A percentile compares a stretch with the other conserved stretches of the same genome.
Conservation (phyloP, 1,140 invertebrate species). For the Platyura marginata region DNA sequence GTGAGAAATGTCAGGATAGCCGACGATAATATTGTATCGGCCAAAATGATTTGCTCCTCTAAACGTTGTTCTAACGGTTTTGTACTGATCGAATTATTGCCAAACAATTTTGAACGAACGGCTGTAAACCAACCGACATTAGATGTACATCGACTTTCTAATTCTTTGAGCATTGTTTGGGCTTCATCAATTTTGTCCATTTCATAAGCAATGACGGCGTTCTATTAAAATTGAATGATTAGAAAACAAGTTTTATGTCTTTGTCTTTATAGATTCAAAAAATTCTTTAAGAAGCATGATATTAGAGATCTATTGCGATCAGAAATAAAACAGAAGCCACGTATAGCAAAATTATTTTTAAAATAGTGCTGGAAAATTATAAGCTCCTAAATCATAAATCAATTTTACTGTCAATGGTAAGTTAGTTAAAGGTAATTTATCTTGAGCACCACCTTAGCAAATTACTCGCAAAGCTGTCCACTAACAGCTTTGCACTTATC, state of each 20-base stretch:
- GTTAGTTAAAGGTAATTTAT: too few species aligned
- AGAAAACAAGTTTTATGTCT: background rate
- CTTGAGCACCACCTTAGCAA: too few species aligned
- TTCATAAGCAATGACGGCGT: conserved; percentile 43
- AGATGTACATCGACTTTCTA: conserved; percentile 36
- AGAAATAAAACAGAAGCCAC: background rate
- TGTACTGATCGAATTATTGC: conserved; percentile 14
- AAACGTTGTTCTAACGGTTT: conserved; percentile 24
- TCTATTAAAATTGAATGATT: background rate
- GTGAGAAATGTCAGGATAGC: conserved; percentile 1
- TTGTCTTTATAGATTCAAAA: too few species aligned
- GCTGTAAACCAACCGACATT: conserved; percentile 34
- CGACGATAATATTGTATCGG: conserved; percentile 27
- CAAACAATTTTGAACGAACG: conserved; percentile 29
- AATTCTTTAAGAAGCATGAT: too few species aligned
- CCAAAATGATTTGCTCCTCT: conserved; percentile 44
- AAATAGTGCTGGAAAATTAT: background rate
- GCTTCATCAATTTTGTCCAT: conserved; percentile 41
- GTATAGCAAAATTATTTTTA: background rate
- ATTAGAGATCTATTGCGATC: background rate
- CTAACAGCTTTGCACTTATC: too few species aligned
- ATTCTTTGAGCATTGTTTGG: conserved; percentile 33
- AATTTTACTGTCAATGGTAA: too few species aligned
- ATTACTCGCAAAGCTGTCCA: too few species aligned
- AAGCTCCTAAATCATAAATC: background rate